Conservation (phyloP, 1,140 invertebrate genomes). For the Plectrocnemia conspersa region DNA sequence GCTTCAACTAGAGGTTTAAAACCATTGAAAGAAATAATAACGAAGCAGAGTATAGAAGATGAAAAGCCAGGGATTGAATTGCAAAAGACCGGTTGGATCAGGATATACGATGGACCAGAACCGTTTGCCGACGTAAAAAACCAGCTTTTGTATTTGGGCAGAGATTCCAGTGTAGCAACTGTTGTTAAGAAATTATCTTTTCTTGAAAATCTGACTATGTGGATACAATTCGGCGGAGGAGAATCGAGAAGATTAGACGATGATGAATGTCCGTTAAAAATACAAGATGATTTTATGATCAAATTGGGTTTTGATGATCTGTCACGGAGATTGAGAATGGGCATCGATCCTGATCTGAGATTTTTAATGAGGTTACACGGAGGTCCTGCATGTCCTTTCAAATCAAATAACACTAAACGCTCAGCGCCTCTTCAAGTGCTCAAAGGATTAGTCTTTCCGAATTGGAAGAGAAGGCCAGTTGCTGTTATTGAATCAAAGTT, state of each 20-base stretch:
- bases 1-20: slow-evolving; percentile 55
- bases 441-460: slow-evolving; percentile 65
- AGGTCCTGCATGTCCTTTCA: slow-evolving; percentile 49
- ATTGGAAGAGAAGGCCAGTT: slow-evolving; percentile 59
- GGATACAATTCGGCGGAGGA: slow-evolving; percentile 60
- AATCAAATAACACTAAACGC: slow-evolving; percentile 46
- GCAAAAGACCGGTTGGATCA: slow-evolving; percentile 51
- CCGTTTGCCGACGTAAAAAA: slow-evolving; percentile 46
- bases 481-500: slow-evolving; percentile 59
- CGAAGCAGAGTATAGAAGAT: slow-evolving; percentile 6
- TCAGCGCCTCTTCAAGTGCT: slow-evolving; percentile 58
- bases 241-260: slow-evolving; percentile 52
- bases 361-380: slow-evolving; percentile 58
- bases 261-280: slow-evolving; percentile 54
- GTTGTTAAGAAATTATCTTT: slow-evolving; percentile 58
- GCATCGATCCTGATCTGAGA: slow-evolving; percentile 61
- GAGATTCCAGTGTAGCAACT: slow-evolving; percentile 56
- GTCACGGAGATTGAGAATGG: slow-evolving; percentile 55
- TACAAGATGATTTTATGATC: slow-evolving; percentile 60
- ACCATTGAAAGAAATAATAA: slow-evolving; percentile 1
- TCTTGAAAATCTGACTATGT: slow-evolving; percentile 55
- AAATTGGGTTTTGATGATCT: slow-evolving; percentile 56
- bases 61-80: slow-evolving; percentile 3
- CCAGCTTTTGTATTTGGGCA: slow-evolving; percentile 56
- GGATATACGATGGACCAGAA: slow-evolving; percentile 57